Conservation (phyloP, 2,113 vertebrate species). For the Egretta garzetta region DNA sequence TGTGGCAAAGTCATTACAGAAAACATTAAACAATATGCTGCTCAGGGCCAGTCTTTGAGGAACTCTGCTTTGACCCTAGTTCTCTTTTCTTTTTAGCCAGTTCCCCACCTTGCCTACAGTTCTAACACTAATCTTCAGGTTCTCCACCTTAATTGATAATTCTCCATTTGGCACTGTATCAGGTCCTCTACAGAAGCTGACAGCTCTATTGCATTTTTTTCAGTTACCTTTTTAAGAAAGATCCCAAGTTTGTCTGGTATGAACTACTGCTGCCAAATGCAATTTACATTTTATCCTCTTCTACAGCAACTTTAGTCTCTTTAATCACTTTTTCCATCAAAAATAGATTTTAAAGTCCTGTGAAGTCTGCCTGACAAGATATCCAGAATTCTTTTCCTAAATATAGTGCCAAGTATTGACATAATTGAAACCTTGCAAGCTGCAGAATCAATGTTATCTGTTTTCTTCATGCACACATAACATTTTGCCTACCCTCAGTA, state of each 20-base stretch:
- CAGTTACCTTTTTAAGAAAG: background rate
- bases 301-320: background rate
- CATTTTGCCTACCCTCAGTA: background rate
- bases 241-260: background rate
- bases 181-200: background rate
- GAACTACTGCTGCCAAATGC: background rate
- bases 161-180: background rate
- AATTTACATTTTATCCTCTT: background rate
- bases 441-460: background rate
- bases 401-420: background rate
- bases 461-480: background rate
- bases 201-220: background rate
- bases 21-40: background rate
- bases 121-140: background rate
- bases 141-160: background rate
- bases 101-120: background rate
- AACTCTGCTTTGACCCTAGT: background rate
- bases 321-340: background rate
- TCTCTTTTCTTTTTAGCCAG: background rate
- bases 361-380: background rate
- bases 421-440: background rate
- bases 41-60: background rate
- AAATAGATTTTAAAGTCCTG: background rate
- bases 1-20: background rate
- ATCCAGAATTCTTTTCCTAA: background rate